Percentiles rank a stretch among this genome's conserved stretches.
Evolutionary conservation across 2,797 vertebrate species (phyloP).

Genomic region (Rhinophrynus dorsalis): DNA sequence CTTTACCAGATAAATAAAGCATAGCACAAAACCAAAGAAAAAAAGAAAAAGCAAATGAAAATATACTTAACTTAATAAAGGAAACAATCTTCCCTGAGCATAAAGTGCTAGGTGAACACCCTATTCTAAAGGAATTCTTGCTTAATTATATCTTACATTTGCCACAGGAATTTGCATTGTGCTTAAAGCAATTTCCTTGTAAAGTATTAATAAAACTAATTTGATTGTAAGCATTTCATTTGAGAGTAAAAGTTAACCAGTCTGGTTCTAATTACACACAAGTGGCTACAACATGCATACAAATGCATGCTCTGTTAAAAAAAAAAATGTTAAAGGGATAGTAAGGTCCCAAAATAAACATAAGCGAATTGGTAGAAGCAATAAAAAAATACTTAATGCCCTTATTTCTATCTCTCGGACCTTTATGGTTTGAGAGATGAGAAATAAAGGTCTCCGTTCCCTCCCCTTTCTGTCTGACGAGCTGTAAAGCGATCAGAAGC

Average conservation of each 20-base stretch:
- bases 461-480: too few relatives aligned
- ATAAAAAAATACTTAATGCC: too few relatives aligned
- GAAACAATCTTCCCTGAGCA: conserved; percentile 12
- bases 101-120: conserved; percentile 3
- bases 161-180: background rate
- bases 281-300: background rate
- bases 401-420: too few relatives aligned
- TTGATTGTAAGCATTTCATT: conserved; percentile 19
- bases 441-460: too few relatives aligned
- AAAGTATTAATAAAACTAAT: conserved; percentile 16
- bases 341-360: too few relatives aligned
- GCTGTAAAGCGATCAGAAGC: too few relatives aligned
- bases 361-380: too few relatives aligned
- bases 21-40: too few relatives aligned
- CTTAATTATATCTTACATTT: conserved; percentile 22
- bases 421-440: too few relatives aligned
- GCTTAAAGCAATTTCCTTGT: conserved; percentile 2
- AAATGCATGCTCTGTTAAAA: too few relatives aligned
- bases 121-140: conserved; percentile 4
- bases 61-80: conserved; percentile 16
- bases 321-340: too few relatives aligned
- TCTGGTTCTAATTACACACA: background rate
- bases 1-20: too few relatives aligned
- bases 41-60: conserved; percentile 17
- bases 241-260: background rate